Evolutionary conservation across 2,888 invertebrate species (phyloP).

Genomic region (Caenorhabditis parvicauda): DNA sequence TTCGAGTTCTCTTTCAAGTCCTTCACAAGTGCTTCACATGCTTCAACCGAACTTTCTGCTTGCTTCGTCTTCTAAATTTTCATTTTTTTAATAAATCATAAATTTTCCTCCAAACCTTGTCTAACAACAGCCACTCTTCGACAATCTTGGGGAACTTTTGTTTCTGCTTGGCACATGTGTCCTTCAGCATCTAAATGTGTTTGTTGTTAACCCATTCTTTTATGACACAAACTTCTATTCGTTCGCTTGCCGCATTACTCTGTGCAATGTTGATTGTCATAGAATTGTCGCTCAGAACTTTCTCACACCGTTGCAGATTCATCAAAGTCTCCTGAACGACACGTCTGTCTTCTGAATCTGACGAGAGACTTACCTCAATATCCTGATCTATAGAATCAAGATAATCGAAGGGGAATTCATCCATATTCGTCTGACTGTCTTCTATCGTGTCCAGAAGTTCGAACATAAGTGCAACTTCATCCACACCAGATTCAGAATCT

Average conservation of each 20-base stretch:
- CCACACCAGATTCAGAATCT: constrained; percentile 8
- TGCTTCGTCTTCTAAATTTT: too few species aligned
- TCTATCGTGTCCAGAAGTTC: constrained; percentile 33
- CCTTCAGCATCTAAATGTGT: not conserved
- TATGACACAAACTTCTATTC: constrained; percentile 11
- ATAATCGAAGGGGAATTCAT: constrained; percentile 43
- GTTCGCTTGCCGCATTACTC: constrained; percentile 37
- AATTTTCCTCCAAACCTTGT: constrained; percentile 24
- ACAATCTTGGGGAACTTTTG: constrained; percentile 18
- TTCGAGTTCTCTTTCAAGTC: too few species aligned
- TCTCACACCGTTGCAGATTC: constrained; percentile 30
- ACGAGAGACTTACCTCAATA: constrained; percentile 19
- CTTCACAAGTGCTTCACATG: too few species aligned
- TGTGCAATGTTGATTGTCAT: constrained; percentile 57
- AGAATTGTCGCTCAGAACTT: constrained; percentile 34
- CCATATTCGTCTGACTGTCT: constrained; percentile 34
- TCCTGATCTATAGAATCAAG: constrained; percentile 27
- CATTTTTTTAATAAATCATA: too few species aligned
- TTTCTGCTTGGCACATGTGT: not conserved
- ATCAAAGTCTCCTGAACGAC: constrained; percentile 27
- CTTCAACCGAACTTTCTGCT: too few species aligned
- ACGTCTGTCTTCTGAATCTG: not conserved
- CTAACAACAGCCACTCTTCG: constrained; percentile 23
- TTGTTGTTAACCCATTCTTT: not conserved
- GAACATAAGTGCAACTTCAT: constrained; percentile 20